These are phyloP conservation scores for Hemichromis elongatus DNA, from an alignment of 2,113 vertebrate species.

Conservation along the genomic window DNA sequence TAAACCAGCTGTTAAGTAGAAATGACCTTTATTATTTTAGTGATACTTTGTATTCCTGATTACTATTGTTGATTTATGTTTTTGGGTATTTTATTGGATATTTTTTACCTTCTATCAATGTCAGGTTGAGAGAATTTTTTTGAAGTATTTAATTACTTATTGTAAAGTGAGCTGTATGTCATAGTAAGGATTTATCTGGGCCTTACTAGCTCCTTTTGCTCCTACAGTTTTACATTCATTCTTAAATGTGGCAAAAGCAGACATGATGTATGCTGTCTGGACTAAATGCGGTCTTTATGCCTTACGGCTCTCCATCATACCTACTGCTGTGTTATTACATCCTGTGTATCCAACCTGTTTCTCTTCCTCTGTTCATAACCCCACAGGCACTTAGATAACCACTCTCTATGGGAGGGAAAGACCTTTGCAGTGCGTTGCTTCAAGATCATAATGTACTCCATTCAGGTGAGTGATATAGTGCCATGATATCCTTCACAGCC, in stretches of 20 bases:
- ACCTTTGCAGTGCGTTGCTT: constrained; percentile 92
- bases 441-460: constrained; percentile 98
- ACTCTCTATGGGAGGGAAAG: constrained; percentile 94
- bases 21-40: not conserved
- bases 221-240: not conserved
- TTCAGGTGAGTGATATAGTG: constrained; percentile 78
- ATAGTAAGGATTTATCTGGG: not conserved
- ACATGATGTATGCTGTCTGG: not conserved
- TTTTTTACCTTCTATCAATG: not conserved
- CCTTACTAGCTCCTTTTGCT: not conserved
- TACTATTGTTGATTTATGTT: not conserved
- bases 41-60: not conserved
- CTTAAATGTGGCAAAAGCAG: not conserved
- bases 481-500: not conserved
- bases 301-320: not conserved
- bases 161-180: not conserved
- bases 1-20: not conserved
- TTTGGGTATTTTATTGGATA: not conserved
- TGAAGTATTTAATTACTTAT: not conserved
- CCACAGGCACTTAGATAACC: constrained; percentile 91
- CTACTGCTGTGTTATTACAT: not conserved
- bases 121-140: not conserved
- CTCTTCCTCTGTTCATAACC: not conserved
- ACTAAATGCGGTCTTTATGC: not conserved
- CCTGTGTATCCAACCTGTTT: not conserved